Conservation (phyloP, 2,888 invertebrate genomes). For the Steinernema hermaphroditum region DNA sequence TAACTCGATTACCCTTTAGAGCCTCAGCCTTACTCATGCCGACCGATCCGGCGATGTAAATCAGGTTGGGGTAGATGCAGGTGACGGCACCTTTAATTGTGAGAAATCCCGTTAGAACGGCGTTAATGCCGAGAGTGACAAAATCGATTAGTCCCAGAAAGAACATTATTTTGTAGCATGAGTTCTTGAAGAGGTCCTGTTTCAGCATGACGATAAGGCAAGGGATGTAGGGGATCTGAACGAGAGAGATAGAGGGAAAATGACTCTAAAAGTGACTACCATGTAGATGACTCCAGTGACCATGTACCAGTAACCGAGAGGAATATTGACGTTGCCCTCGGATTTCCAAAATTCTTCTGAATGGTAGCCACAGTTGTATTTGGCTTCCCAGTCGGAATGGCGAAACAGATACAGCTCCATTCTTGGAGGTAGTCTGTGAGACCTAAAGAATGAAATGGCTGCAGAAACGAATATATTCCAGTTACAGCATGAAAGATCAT, state of each 20-base stretch:
- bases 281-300: conserved; percentile 19
- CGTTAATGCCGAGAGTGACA: conserved; percentile 31
- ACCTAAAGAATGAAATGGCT: no score
- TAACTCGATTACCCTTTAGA: neutral
- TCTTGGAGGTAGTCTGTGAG: neutral
- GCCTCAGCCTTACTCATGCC: conserved; percentile 11
- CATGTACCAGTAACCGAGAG: conserved; percentile 15
- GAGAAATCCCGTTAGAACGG: conserved; percentile 30
- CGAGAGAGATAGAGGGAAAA: conserved; percentile 29
- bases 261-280: neutral
- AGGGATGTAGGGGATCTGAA: conserved; percentile 37
- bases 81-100: conserved; percentile 33
- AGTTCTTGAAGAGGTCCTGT: conserved; percentile 35
- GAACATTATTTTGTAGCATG: conserved; percentile 43
- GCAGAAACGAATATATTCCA: no score
- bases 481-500: no score
- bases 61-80: conserved; percentile 29
- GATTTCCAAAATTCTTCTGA: neutral
- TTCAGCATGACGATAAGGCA: conserved; percentile 37
- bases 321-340: neutral
- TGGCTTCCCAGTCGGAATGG: conserved; percentile 18
- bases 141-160: conserved; percentile 38
- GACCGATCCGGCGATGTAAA: conserved; percentile 21
- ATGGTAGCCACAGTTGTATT: conserved; percentile 31
- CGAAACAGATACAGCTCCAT: conserved; percentile 35